phyloP scores from a whole-genome alignment of 2,113 vertebrate species.

The Pongo pygmaeus region DNA sequence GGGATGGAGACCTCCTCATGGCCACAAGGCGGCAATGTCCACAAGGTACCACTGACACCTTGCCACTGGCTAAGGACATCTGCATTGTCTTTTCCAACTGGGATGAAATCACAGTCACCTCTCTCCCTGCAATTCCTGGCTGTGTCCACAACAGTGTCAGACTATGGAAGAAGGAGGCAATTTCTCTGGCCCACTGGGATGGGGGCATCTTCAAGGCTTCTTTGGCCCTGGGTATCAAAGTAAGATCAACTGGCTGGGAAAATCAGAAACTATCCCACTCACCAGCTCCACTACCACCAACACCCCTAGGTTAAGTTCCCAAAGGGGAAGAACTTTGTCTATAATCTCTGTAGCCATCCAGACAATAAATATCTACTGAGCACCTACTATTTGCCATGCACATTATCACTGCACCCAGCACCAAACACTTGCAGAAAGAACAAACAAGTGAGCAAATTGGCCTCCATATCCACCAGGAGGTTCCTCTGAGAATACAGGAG shows the following conservation, averaged over 20 bases:
- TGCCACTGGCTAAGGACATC: not conserved
- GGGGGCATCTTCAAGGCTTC: not conserved
- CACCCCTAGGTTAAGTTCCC: not conserved
- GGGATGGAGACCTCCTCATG: not conserved
- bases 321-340: not conserved
- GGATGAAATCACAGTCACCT: not conserved
- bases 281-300: not conserved
- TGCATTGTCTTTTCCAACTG: not conserved
- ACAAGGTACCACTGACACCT: not conserved
- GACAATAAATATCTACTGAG: not conserved
- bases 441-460: not conserved
- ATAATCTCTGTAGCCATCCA: not conserved
- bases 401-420: not conserved
- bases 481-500: not conserved
- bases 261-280: not conserved
- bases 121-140: not conserved
- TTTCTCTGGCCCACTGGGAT: not conserved
- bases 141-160: not conserved
- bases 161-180: not conserved
- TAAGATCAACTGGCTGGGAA: not conserved
- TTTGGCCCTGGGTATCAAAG: not conserved
- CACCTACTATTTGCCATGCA: not conserved
- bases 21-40: not conserved
- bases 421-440: not conserved
- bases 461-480: not conserved